These are phyloP conservation scores for Daubentonia madagascariensis DNA, from an alignment of 2,113 vertebrate species.

Conservation along the genomic window DNA sequence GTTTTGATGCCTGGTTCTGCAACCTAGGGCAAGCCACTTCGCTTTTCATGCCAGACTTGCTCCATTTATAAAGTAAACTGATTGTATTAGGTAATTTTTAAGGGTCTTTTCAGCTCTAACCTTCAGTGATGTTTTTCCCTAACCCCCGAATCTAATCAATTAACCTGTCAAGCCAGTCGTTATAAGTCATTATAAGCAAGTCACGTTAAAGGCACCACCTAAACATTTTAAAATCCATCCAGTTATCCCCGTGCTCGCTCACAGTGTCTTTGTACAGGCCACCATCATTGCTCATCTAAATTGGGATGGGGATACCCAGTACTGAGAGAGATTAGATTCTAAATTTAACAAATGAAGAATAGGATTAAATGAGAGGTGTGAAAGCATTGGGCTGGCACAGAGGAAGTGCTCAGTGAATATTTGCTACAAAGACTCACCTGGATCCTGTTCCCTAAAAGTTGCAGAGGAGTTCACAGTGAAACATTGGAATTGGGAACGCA, in stretches of 20 bases:
- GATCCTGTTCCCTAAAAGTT: neutral
- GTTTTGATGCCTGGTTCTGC: neutral
- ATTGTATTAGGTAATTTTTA: neutral
- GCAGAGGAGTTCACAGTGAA: neutral
- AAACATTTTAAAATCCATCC: neutral
- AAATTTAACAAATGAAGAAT: neutral
- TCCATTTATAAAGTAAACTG: conserved; percentile 14
- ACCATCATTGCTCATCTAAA: neutral
- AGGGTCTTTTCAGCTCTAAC: neutral
- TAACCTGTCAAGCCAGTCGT: neutral
- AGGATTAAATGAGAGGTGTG: neutral
- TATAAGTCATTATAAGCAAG: neutral
- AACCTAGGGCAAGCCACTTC: neutral
- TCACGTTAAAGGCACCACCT: neutral
- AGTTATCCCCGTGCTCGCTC: neutral
- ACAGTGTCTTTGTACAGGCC: neutral
- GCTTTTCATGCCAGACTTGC: neutral
- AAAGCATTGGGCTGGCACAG: neutral
- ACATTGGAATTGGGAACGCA: neutral
- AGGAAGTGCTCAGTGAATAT: neutral
- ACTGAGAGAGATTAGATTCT: neutral
- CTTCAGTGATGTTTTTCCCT: neutral
- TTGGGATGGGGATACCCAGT: neutral
- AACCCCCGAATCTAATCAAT: neutral
- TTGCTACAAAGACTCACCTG: neutral